Base-by-base conservation (phyloP, 2,113 vertebrate species). In the Scortum barcoo region DNA sequence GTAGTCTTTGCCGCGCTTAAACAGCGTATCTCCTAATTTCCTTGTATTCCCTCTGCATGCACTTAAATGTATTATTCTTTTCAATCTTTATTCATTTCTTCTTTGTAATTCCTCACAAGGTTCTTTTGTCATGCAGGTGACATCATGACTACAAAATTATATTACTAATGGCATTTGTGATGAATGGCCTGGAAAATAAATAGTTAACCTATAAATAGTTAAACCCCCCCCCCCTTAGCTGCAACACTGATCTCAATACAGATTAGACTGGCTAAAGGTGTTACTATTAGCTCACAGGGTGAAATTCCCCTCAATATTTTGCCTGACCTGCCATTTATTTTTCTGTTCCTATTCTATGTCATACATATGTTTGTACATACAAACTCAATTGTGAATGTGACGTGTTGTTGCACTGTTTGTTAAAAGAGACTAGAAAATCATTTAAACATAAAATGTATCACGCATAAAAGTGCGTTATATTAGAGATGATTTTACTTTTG, bases 81-180 rank as follows among this genome's bases (percentile, higher is more conserved):
- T 14, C n/a, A 3, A 8, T 30, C 71, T 13, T 36, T 12, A 8
- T 14, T 20, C 6, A 33, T 75, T 38, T 33, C 19, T 6, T 22
- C 13, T 20, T 62, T 48, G 42, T 62, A 51, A 61, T 54, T 24
- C 46, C 30, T 75, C 36, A 14, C 24, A 20, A 7, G 17, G 26
- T 44, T 61, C 51, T 71, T 71, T 65, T 65, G 56, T 75, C 57
- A 78, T 85, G 19, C 22, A 30, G 26, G 30, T 77, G 60, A 71
- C 66, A 63, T 69, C 26, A 66, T 72, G 42, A 17, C 40, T 42
- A 22, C 54, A 78, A 74, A 84, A 89, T 86, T 22, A 33, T 61
- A 76, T 85, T 87, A 87, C 73, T 69, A 87, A 62, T 84, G 85
- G 11, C 78, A 62, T 78, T 56, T 79, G 72, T 81, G 78, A 90